These are phyloP conservation scores for Amiota communis DNA, from an alignment of 2,888 invertebrate genomes.

Conservation along the genomic window DNA sequence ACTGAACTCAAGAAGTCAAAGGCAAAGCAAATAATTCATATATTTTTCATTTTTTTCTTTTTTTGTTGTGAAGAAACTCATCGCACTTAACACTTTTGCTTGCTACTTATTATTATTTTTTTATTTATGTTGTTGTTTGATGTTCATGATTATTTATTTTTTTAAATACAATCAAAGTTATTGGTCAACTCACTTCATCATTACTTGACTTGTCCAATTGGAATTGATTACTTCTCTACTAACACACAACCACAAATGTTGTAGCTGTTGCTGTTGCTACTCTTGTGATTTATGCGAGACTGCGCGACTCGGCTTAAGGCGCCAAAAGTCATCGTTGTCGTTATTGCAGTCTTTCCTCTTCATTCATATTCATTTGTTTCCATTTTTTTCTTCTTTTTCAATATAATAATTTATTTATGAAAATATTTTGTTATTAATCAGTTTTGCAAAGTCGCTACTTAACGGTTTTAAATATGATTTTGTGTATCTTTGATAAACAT, in stretches of 20 bases:
- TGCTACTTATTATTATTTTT: not conserved
- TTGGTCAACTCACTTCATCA: not conserved
- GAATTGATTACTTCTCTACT: conserved; percentile 4
- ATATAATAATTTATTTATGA: not conserved
- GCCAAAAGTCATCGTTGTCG: not conserved
- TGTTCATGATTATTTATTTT: not conserved
- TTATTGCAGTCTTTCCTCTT: too few species aligned
- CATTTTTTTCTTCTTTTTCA: too few species aligned
- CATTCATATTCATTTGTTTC: too few species aligned
- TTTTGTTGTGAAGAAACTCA: too few species aligned
- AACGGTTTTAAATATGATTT: conserved; percentile 27
- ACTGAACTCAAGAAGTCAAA: not conserved
- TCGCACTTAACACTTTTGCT: not conserved
- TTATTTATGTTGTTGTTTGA: too few species aligned
- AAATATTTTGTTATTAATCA: conserved; percentile 18
- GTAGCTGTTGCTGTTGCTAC: not conserved
- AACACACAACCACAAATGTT: too few species aligned
- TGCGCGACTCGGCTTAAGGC: conserved; percentile 19
- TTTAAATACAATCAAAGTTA: not conserved
- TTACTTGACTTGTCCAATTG: conserved; percentile 2
- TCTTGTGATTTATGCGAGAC: conserved; percentile 17
- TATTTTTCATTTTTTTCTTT: not conserved
- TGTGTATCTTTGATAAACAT: conserved; percentile 54
- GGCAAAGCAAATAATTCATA: conserved; percentile 14
- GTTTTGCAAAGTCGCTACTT: conserved; percentile 25